Base-by-base conservation (phyloP, 1,140 invertebrate genomes). In the Sminthurides bifidus region DNA sequence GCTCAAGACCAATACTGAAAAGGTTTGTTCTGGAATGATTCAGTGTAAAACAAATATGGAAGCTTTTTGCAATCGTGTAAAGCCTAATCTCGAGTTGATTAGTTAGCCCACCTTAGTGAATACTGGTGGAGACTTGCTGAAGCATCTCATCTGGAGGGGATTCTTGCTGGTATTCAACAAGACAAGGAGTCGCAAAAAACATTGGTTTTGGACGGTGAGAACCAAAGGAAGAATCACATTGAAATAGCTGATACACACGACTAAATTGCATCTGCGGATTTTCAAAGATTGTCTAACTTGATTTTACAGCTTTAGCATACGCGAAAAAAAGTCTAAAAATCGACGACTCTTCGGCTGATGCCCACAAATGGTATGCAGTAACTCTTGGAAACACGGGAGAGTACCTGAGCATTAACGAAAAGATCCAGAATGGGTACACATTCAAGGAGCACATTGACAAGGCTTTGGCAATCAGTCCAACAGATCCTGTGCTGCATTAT, bases 341-440 rank as follows among this genome's bases (percentile, higher is more conserved):
- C 2, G 72, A 79, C 57, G 66, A 73, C 3, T 64, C 74, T 17
- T 72, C 76, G 67, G 69, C 76, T 1, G 76, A 85, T 65, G 74
- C 79, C 27, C 83, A 87, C 67, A 88, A 87, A 71, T 88, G 84
- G 84, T 84, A 77, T 70, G 84, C 83, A 8, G 82, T 87, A 45
- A 74, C 83, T 1, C 65, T 85, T 48, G 85, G 85, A 33, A 72
- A 72, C 58, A 70, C 76, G 61, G 76, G 77, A 37, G 75, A 82
- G 37, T 79, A 74, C 68, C 68, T 79, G 26, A 68, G 76, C 14
- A 73, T 74, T 2, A 79, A 80, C 66, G 82, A 84, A 45, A 83
- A 79, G 72, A 81, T 89, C 48, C 66, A 77, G 63, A 79, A 79
- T 71, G 84, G 82, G 2, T 75, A 75, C 66, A 59, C 71, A 10